Conservation (phyloP, 2,888 invertebrate genomes). For the Rhagium mordax region DNA sequence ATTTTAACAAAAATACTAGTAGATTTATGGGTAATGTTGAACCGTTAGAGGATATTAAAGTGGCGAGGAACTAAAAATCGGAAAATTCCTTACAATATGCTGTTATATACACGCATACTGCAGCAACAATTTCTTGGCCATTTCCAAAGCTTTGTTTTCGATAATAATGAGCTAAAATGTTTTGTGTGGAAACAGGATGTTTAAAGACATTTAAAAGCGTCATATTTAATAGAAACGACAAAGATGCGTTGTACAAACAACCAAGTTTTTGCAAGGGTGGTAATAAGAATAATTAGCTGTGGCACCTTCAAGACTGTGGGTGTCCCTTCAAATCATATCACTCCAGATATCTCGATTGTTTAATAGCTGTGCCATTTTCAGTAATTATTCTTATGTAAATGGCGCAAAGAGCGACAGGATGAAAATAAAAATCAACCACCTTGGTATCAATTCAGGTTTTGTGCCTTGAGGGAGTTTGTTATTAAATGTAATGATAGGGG, state of each 20-base stretch:
- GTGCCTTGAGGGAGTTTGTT: neutral
- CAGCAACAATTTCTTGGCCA: neutral
- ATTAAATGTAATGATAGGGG: neutral
- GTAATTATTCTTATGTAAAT: neutral
- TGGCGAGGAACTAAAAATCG: constrained; percentile 19
- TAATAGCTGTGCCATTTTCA: neutral
- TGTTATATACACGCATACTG: constrained; percentile 8
- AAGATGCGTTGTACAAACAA: too few species aligned
- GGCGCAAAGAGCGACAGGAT: neutral
- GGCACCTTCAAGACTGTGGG: neutral
- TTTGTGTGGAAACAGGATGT: too few species aligned
- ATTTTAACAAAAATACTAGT: constrained; percentile 11
- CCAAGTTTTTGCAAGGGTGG: too few species aligned
- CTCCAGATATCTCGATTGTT: neutral
- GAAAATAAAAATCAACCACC: neutral
- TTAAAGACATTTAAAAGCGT: too few species aligned
- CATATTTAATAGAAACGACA: too few species aligned
- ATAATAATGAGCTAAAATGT: neutral
- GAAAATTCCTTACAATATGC: constrained; percentile 10
- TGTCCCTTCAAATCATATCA: neutral
- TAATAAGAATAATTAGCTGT: too few species aligned
- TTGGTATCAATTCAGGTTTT: neutral
- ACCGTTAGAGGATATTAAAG: constrained; percentile 25
- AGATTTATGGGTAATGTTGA: constrained; percentile 25
- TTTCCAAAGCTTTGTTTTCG: neutral